Evolutionary conservation across 2,888 invertebrate species (phyloP), one percentile per base, ranked within the genome.

Genomic region (Hirtodrosophila confusa): DNA sequence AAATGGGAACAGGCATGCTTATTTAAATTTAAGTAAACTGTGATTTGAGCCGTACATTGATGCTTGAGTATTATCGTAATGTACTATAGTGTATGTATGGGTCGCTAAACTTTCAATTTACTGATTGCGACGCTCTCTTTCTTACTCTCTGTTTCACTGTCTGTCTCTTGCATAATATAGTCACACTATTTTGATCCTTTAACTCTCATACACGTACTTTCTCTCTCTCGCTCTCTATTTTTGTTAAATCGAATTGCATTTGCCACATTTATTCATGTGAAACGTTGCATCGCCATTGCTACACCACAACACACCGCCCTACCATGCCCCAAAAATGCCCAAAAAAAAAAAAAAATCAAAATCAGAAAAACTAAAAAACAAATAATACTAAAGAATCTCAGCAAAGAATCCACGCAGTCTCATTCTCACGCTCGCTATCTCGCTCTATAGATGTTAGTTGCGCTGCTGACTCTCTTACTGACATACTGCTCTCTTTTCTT

Each of bases 361-460:
- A n/a, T n/a, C n/a, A n/a, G n/a, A n/a, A n/a, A n/a, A n/a, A n/a
- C n/a, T 17, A 17, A 17, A 17, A 1, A 17, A 1, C 2, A 17
- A 1, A 17, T 17, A 17, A 17, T 17, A 17, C 17, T 17, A 17
- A 17, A 17, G 17, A 17, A 17, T 17, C 17, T 17, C 17, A 17
- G 17, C 17, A 17, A 17, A 17, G 17, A 17, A 17, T 17, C 17
- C 17, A 17, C 40, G 64, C 43, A 29, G 64, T 62, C 49, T 63
- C 37, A 41, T 37, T 47, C 47, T 35, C 37, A 48, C 45, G 60
- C 56, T 67, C 48, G 45, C 58, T 65, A 33, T 49, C 55, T 50
- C 41, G 43, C 60, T 64, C 67, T 53, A 12, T 76, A 70, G 68
- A 53, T 71, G 75, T 60, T 78, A 75, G 69, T 63, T 75, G 41